Base-by-base conservation (phyloP, 2,888 invertebrate species). In the Dolomedes plantarius region DNA sequence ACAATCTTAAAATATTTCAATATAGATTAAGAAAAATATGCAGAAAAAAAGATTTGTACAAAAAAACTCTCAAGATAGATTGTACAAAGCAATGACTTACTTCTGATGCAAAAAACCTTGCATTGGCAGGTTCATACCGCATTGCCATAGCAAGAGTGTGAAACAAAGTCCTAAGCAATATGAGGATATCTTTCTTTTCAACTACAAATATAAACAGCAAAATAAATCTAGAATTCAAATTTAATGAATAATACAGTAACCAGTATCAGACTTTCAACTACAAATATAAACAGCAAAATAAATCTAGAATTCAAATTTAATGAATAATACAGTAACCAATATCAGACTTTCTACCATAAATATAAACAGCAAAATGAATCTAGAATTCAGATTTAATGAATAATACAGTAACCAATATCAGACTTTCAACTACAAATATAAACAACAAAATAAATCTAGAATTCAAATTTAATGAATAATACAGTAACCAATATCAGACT, bases 61-160 rank as follows among this genome's bases (percentile, higher is more conserved):
- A n/a, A n/a, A n/a, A n/a, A n/a, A n/a, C n/a, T n/a, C n/a, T n/a
- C n/a, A n/a, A n/a, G n/a, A n/a, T n/a, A n/a, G n/a, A n/a, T n/a
- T n/a, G n/a, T n/a, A n/a, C n/a, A n/a, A 67, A 16, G n/a, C 16
- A 5, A 6, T 9, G 19, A 89, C 90, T 90, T 90, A 95, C 96
- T 94, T 99, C 99, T 89, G 97, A 95, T 90, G 97, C 95, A 93
- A 99, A 99, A 93, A 98, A 97, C 91, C 98, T 98, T 0, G 99
- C 99, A 92, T 99, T 99, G 0, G 98, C 98, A 0, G 99, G 99
- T 91, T 99, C 99, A 91, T 98, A 99, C 89, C 99, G 93, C 99
- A 99, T 99, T 0, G 98, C 98, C 0, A 98, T 97, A 87, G 97
- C 96, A 89, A 99, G 94, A 0, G 98, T 97, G 90, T 97, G 96